Base-by-base conservation (phyloP, 1,140 invertebrate species). In the Agrypnia vestita region DNA sequence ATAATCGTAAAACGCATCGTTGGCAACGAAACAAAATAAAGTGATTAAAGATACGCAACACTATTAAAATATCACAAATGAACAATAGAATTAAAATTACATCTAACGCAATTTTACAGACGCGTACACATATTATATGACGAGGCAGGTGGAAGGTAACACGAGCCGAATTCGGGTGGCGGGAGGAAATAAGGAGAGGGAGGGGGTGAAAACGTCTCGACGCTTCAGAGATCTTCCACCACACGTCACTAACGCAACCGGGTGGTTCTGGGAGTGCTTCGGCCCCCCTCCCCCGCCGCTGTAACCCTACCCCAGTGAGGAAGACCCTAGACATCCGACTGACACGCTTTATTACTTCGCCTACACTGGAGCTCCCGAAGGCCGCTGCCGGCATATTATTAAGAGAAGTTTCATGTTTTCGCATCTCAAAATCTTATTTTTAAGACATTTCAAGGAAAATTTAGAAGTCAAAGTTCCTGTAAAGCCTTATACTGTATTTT, bases 261-360 rank as follows among this genome's bases (percentile, higher is more conserved):
- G 62, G 55, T 64, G 49, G 71, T 47, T 21, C 43, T 69, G 44
- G 64, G 51, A 12, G 25, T 64, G 43, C 17, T 43, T 4, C 47
- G 17, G 17, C 21, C 71, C 51, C 15, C 19, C 71, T 1, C 71
- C 47, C 8, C 73, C 73, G 0, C 44, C 67, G 0, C 69, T 12
- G 49, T 78, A 74, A 78, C 56, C 71, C 80, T 67, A 76, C 71
- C 71, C 80, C 53, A 51, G 25, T 64, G 44, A 47, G 75, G 43
- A 81, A 76, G 76, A 78, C 64, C 73, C 80, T 73, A 79, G 80
- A 74, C 80, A 73, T 79, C 77, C 80, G 74, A 75, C 74, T 79
- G 81, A 82, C 81, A 82, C 81, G 80, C 76, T 81, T 81, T 81
- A 79, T 81, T 81, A 81, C 76, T 81, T 81, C 80, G 69, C 69